Conservation (phyloP, 1,140 invertebrate genomes). For the Acromyrmex charruanus region DNA sequence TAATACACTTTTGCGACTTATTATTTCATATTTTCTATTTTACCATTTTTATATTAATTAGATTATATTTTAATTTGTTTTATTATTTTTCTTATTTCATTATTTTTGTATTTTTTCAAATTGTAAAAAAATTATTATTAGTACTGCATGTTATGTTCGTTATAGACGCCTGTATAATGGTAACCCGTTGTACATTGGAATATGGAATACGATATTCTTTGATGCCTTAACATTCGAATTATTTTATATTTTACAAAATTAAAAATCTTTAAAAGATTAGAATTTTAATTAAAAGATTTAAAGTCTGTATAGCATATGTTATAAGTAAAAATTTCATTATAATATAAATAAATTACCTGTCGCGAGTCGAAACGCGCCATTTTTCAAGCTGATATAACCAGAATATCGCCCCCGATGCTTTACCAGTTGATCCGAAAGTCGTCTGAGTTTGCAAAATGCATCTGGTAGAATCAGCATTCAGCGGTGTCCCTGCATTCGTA, state of each 20-base stretch:
- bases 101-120: neutral
- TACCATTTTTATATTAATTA: neutral
- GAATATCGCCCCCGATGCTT: conserved; percentile 94
- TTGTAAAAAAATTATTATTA: neutral
- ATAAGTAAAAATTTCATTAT: too few relatives aligned
- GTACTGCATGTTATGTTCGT: neutral
- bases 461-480: conserved; percentile 95
- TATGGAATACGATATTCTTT: conserved; percentile 11
- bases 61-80: conserved; percentile 7
- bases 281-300: neutral
- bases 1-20: neutral
- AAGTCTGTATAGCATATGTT: neutral
- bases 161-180: neutral
- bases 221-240: neutral
- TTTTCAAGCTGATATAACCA: conserved; percentile 96
- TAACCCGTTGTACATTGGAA: conserved; percentile 22
- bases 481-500: conserved; percentile 93
- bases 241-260: neutral
- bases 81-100: conserved; percentile 2
- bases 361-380: conserved; percentile 92
- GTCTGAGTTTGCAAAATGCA: conserved; percentile 94
- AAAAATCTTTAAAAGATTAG: neutral
- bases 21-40: conserved; percentile 9
- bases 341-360: conserved; percentile 87
- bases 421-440: conserved; percentile 94